Conservation (phyloP, 2,888 invertebrate species). For the Megastigmus dorsalis region DNA sequence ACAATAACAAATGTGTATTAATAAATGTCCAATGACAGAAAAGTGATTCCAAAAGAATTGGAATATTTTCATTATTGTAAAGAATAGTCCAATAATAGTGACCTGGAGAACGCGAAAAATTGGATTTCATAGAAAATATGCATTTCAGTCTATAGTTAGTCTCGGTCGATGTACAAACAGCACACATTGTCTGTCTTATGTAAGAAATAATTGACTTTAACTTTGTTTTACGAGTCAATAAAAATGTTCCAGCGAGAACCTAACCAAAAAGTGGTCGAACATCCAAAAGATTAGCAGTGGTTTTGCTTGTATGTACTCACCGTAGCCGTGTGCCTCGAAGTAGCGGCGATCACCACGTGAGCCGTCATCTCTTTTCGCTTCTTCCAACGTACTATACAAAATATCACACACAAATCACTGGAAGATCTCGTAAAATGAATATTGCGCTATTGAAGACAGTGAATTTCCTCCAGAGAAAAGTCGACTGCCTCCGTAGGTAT, state of each 20-base stretch:
- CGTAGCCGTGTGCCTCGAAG: slow-evolving; percentile 89
- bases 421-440: background rate
- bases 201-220: slow-evolving; percentile 54
- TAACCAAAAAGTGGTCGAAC: slow-evolving; percentile 28
- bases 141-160: no score
- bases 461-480: background rate
- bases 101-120: no score
- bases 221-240: slow-evolving; percentile 46
- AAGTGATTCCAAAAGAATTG: no score
- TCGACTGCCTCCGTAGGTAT: slow-evolving; percentile 3
- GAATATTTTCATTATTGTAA: no score
- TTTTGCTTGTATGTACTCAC: slow-evolving; percentile 80
- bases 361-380: slow-evolving; percentile 73
- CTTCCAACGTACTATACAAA: slow-evolving; percentile 37
- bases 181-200: no score
- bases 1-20: no score
- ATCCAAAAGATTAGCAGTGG: background rate
- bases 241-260: slow-evolving; percentile 1
- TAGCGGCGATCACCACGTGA: slow-evolving; percentile 88
- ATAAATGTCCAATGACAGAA: no score
- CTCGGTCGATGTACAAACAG: no score
- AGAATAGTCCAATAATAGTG: no score
- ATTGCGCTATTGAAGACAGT: background rate
- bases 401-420: slow-evolving; percentile 30
- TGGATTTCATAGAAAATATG: no score